These are phyloP conservation scores for Cryptomyrus ogoouensis DNA, from an alignment of 2,113 vertebrate species.

Conservation along the genomic window DNA sequence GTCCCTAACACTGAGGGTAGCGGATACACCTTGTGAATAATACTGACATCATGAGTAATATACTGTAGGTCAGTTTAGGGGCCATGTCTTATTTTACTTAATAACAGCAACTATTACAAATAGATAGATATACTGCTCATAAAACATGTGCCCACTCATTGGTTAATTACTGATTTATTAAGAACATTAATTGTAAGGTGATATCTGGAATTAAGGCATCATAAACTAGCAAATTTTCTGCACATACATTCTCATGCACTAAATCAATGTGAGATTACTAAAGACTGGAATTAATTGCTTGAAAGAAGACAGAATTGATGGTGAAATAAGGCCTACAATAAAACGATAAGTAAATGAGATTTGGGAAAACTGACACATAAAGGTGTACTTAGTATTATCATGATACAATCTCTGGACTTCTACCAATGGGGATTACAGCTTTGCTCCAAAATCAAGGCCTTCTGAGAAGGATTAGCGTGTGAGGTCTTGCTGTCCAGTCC, in stretches of 20 bases:
- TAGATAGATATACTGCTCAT: not conserved
- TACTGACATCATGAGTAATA: not conserved
- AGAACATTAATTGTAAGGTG: not conserved
- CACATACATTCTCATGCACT: not conserved
- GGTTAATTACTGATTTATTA: slow-evolving; percentile 7
- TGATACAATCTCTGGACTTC: not conserved
- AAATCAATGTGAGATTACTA: not conserved
- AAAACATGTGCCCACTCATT: not conserved
- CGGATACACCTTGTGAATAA: not conserved
- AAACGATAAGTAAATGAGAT: not conserved
- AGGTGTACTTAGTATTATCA: not conserved
- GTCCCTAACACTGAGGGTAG: not conserved
- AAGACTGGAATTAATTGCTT: not conserved
- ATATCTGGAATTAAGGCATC: not conserved
- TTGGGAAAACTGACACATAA: not conserved
- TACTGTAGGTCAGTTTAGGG: not conserved
- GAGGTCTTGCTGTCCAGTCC: not conserved
- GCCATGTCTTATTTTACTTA: not conserved
- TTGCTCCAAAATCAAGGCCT: not conserved
- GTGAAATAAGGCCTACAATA: slow-evolving; percentile 1
- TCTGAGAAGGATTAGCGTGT: not conserved
- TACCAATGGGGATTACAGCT: slow-evolving; percentile 4
- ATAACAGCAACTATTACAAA: slow-evolving; percentile 1
- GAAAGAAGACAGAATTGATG: not conserved
- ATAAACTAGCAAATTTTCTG: not conserved